Base-by-base conservation (phyloP, 2,113 vertebrate species). In the Gobio gobio region DNA sequence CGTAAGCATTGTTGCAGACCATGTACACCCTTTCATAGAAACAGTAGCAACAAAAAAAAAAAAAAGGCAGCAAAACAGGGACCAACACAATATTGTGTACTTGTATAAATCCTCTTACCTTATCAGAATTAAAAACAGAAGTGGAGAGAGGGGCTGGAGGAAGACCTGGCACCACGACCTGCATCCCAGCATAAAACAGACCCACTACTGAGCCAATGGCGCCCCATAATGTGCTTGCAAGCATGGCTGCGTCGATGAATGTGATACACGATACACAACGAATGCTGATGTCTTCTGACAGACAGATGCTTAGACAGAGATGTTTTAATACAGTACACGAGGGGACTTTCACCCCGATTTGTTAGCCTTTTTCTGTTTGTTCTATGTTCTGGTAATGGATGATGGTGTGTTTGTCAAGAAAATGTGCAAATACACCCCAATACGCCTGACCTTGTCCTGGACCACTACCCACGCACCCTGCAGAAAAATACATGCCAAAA, bases 111-210 rank as follows among this genome's bases (percentile, higher is more conserved):
- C 54, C 24, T 74, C 82, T 86, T 82, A 88, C 87, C 87, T 78
- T 4, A 22, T 86, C 78, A 47, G 78, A 56, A 3, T 20, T 58
- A 16, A 88, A 47, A 54, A 63, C 63, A 14, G 66, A 20, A 9
- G 40, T 61, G 72, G 85, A 78, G 29, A 88, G 82, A 63, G 87
- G 85, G 64, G 18, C 29, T 26, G 85, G 82, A 85, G 87, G 87
- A 82, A 88, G 72, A 36, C 78, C 84, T 47, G 87, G 87, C 12
- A 82, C 4, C 8, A 86, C 45, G 59, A 73, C n/a, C 45, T 86
- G 82, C 10, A 13, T 12, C 78, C 80, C 51, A 82, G 13, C 33
- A 33, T 84, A 86, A 45, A 84, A 16, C 2, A 84, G 1, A 22
- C 26, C 36, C 56, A 76, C 14, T 47, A 63, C 0, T 86, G 22